A percentile compares a stretch with the other conserved stretches of the same genome.
Evolutionary conservation across 1,140 invertebrate genomes (phyloP).

Genomic region (Listronotus bonariensis): DNA sequence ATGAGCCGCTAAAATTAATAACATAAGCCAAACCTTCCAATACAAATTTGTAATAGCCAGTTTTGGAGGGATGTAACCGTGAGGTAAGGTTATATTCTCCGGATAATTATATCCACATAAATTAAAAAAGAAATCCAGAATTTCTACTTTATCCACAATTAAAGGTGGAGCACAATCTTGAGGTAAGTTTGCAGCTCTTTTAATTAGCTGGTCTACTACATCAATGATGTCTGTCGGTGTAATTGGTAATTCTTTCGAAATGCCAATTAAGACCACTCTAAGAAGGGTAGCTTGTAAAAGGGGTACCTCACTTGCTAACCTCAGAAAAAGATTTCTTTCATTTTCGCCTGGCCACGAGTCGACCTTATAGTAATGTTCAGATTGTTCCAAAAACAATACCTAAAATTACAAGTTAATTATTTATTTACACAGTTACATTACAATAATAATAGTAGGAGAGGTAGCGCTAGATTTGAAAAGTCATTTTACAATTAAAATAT

Average conservation of each 20-base stretch:
- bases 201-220: slow-evolving; percentile 81
- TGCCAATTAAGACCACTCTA: slow-evolving; percentile 79
- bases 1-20: slow-evolving; percentile 88
- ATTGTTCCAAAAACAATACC: slow-evolving; percentile 80
- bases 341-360: slow-evolving; percentile 94
- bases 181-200: slow-evolving; percentile 78
- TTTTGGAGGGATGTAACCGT: slow-evolving; percentile 82
- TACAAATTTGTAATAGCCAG: slow-evolving; percentile 90
- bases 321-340: slow-evolving; percentile 77
- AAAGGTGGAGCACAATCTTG: slow-evolving; percentile 68
- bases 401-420: slow-evolving; percentile 9
- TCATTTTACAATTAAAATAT: too few relatives aligned
- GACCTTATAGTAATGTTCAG: slow-evolving; percentile 86
- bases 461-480: too few relatives aligned
- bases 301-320: slow-evolving; percentile 86
- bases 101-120: slow-evolving; percentile 90
- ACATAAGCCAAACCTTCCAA: slow-evolving; percentile 93
- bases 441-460: too few relatives aligned
- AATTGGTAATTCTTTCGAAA: slow-evolving; percentile 84
- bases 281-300: slow-evolving; percentile 83
- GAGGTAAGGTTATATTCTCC: slow-evolving; percentile 87
- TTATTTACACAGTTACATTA: background rate
- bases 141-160: slow-evolving; percentile 79
- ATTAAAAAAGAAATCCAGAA: slow-evolving; percentile 89
- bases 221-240: slow-evolving; percentile 83